Evolutionary conservation across 2,113 vertebrate genomes (phyloP).

Genomic region (Acinonyx jubatus): DNA sequence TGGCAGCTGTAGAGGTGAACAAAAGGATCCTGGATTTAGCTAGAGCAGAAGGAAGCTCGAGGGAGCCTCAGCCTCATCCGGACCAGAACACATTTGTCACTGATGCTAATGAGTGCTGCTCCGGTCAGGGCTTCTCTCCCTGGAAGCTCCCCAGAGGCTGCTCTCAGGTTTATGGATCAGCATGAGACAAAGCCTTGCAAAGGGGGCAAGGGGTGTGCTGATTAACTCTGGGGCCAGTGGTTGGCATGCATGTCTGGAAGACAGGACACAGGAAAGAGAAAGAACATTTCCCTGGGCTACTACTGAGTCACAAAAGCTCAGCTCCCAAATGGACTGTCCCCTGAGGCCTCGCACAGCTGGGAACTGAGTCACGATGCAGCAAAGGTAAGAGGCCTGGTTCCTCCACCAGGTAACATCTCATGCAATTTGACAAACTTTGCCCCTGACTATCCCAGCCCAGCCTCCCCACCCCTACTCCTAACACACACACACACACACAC

Average conservation of each 20-base stretch:
- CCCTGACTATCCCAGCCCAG: background rate
- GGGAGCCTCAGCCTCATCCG: background rate
- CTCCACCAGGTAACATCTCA: background rate
- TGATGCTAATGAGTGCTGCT: background rate
- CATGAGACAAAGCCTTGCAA: background rate
- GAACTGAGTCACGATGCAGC: background rate
- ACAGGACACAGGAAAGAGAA: background rate
- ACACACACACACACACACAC: accelerated
- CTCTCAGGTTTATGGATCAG: background rate
- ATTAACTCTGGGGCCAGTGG: too few relatives aligned
- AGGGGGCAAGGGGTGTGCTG: background rate
- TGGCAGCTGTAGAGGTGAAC: conserved; percentile 52
- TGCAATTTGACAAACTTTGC: background rate
- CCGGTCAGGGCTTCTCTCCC: background rate
- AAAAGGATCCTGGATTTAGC: conserved; percentile 15
- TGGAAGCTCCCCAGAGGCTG: background rate
- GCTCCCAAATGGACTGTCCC: background rate
- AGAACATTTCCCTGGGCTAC: background rate
- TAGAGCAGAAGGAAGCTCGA: background rate
- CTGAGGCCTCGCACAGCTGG: background rate
- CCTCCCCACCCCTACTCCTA: background rate
- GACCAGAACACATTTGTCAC: background rate
- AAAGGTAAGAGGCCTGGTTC: conserved; percentile 49
- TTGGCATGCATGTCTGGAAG: background rate
- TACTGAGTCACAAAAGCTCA: background rate